phyloP scores from a whole-genome alignment of 2,113 vertebrate species.

The Columbina picui region DNA sequence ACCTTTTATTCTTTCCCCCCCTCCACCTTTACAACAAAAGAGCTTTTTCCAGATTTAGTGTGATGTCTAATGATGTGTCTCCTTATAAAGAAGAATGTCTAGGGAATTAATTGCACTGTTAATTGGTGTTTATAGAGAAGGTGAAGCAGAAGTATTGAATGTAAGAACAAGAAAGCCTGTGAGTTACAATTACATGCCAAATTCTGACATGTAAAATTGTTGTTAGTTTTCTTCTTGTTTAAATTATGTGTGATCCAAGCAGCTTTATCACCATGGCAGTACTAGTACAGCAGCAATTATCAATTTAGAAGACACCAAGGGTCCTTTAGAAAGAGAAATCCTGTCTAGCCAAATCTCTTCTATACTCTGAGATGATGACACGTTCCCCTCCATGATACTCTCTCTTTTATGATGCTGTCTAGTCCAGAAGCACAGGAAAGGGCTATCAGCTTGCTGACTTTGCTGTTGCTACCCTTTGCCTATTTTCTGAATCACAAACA shows the following conservation, averaged over 20 bases:
- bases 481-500: background rate
- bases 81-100: constrained; percentile 62
- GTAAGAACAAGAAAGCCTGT: constrained; percentile 60
- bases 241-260: background rate
- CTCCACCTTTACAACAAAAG: background rate
- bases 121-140: constrained; percentile 36
- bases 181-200: constrained; percentile 24
- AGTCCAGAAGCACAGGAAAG: background rate
- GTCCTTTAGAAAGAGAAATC: constrained; percentile 21
- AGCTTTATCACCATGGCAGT: constrained; percentile 12
- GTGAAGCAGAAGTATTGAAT: constrained; percentile 63
- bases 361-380: background rate
- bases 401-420: background rate
- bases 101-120: constrained; percentile 60
- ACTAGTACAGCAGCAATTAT: background rate
- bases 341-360: background rate
- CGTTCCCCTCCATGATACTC: background rate
- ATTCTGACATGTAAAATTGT: constrained; percentile 28
- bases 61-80: constrained; percentile 13
- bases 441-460: background rate
- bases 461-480: background rate
- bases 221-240: constrained; percentile 41
- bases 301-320: background rate
- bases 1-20: background rate
- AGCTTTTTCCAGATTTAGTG: constrained; percentile 4